A percentile compares a stretch with the other conserved stretches of the same genome.
Evolutionary conservation across 1,140 invertebrate genomes (phyloP).

Genomic region (Eurosta solidaginis): DNA sequence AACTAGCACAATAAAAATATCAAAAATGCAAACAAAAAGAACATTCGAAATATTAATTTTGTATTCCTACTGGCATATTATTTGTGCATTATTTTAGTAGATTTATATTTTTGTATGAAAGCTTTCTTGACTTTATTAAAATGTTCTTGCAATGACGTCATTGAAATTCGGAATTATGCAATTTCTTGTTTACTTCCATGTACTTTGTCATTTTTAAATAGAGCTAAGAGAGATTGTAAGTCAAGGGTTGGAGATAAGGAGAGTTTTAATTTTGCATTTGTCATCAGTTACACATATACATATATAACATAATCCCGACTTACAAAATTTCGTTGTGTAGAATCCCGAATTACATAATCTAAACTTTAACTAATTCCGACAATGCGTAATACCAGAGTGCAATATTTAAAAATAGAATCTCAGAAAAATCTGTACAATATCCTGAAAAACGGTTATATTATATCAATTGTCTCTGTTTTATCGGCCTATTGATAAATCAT

Average conservation of each 20-base stretch:
- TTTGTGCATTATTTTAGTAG: neutral
- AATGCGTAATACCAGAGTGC: too few species aligned
- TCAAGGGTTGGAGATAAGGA: neutral
- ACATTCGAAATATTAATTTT: slow-evolving; percentile 5
- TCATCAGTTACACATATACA: too few species aligned
- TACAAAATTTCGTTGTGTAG: too few species aligned
- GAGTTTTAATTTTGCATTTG: too few species aligned
- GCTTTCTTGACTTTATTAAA: neutral
- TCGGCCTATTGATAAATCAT: too few species aligned
- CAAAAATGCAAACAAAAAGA: slow-evolving; percentile 4
- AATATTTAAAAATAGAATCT: too few species aligned
- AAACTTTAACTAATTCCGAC: too few species aligned
- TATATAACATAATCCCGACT: too few species aligned
- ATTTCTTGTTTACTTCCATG: neutral
- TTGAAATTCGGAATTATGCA: slow-evolving; percentile 20
- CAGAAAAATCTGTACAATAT: too few species aligned
- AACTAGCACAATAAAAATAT: neutral
- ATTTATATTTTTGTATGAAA: neutral
- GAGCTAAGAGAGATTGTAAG: neutral
- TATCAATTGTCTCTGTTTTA: too few species aligned
- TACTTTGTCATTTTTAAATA: neutral
- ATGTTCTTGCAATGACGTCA: neutral
- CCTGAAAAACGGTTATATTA: too few species aligned
- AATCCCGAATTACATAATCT: too few species aligned
- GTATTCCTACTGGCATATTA: neutral